These are phyloP conservation scores for Pelusios castaneus DNA, from an alignment of 2,113 vertebrate genomes.

Conservation along the genomic window DNA sequence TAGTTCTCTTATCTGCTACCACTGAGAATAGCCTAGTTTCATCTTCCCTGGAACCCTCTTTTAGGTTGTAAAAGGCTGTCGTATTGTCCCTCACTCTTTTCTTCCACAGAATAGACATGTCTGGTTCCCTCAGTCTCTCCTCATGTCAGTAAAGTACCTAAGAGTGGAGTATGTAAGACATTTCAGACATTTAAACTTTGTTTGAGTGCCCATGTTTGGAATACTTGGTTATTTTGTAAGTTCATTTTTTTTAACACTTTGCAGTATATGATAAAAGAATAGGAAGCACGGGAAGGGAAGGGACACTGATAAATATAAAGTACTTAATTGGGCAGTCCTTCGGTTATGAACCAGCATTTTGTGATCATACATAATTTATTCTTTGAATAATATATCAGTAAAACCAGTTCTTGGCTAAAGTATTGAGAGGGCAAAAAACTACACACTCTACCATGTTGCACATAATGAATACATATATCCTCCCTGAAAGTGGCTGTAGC, in stretches of 20 bases:
- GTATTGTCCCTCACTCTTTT: no score
- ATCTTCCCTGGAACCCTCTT: no score
- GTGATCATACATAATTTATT: no score
- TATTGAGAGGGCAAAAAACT: background rate
- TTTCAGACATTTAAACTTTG: background rate
- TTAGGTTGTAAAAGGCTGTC: no score
- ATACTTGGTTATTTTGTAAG: background rate
- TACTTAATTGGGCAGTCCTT: background rate
- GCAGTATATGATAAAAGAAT: background rate
- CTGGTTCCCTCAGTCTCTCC: no score
- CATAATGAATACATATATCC: background rate
- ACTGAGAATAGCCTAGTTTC: no score
- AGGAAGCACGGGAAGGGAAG: background rate
- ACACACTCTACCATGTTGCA: background rate
- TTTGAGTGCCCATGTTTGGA: background rate
- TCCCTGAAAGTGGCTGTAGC: background rate
- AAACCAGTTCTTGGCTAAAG: background rate
- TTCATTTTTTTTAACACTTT: background rate
- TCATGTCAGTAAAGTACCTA: background rate
- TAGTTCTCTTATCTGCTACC: no score
- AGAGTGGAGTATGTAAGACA: background rate
- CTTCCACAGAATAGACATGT: no score
- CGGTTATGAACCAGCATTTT: no score
- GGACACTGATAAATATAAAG: background rate
- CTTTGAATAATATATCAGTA: no score